Base-by-base conservation (phyloP, 2,888 invertebrate genomes). In the Apodemia zela region DNA sequence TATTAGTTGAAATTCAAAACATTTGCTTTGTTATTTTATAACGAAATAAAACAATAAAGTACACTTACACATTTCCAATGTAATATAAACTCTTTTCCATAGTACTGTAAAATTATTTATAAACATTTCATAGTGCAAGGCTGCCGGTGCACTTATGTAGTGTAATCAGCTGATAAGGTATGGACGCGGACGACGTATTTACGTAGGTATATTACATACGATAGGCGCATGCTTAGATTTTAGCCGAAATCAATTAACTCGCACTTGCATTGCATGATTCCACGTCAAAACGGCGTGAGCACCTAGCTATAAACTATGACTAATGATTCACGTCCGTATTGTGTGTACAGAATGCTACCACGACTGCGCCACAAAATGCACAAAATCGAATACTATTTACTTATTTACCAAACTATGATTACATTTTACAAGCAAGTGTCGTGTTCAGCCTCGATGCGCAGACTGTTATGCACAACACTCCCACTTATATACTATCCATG, bases 161-260 rank as follows among this genome's bases (percentile, higher is more conserved):
- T 78, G 78, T 81, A 82, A 86, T 89, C 90, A 90, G 90, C 90
- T 90, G 90, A 88, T 89, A 89, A 87, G 84, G 73, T 76, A 75
- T 47, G 47, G 75, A 75, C 75, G 74, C 77, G 71, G 61, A 64
- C 72, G 67, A 72, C 67, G 73, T 69, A 73, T 69, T 73, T 73
- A 74, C 70, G 72, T 73, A 71, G 73, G 71, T 72, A 68, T 71
- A 70, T 72, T 74, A 71, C 77, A 81, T 75, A 80, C 79, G 74
- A 75, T 75, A 77, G 79, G 83, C 85, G 87, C 87, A 88, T 87
- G 87, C 82, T 82, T 87, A 78, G 77, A 77, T 77, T 78, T 79
- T 77, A 73, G 76, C 77, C 74, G 72, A 81, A 86, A 89, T 88
- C 86, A 89, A 87, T 88, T 85, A 80, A 72, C 72, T 69, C 69